phyloP scores from a whole-genome alignment of 2,797 vertebrate species.

The Enteromius radiatus region DNA sequence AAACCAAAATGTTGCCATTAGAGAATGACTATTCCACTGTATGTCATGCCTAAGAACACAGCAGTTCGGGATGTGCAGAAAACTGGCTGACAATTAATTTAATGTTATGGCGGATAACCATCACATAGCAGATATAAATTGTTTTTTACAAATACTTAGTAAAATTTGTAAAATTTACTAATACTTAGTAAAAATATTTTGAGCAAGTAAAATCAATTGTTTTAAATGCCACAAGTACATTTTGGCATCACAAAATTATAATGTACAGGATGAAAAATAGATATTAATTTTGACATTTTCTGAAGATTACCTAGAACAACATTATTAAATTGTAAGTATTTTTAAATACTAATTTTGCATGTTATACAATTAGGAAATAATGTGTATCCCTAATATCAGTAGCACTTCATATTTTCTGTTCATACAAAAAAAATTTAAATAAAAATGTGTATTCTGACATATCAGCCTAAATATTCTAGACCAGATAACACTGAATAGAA shows the following conservation, averaged over 20 bases:
- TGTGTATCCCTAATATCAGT: neutral
- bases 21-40: neutral
- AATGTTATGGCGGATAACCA: neutral
- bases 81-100: neutral
- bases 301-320: neutral
- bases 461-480: slow-evolving; percentile 13
- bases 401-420: neutral
- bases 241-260: neutral
- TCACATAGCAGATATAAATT: neutral
- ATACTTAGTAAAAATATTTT: too few relatives aligned
- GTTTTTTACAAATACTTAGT: too few relatives aligned
- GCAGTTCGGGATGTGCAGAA: too few relatives aligned
- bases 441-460: slow-evolving; percentile 17
- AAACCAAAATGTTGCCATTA: neutral
- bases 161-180: too few relatives aligned
- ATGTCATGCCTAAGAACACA: neutral
- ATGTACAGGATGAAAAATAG: neutral
- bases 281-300: neutral
- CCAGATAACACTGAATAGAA: neutral
- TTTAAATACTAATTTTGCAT: neutral
- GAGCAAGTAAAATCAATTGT: neutral
- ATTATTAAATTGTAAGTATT: neutral
- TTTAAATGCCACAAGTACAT: neutral
- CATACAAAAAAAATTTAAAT: neutral
- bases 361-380: neutral